Conservation (phyloP, 2,113 vertebrate species). For the Morone saxatilis region DNA sequence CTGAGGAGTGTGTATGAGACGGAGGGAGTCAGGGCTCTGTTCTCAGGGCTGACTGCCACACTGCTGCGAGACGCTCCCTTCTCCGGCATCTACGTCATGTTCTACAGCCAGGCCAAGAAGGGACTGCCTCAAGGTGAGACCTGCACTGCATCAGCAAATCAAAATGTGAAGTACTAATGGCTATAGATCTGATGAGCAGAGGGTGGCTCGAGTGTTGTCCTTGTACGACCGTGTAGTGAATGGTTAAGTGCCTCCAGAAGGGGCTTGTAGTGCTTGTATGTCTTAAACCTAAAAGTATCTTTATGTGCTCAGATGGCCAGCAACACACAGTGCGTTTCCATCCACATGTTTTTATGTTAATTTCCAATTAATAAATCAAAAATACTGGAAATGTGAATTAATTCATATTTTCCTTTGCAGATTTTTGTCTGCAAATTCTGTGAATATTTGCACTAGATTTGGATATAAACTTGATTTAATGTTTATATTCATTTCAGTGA, state of each 20-base stretch:
- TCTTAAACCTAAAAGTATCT: background rate
- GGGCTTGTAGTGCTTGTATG: background rate
- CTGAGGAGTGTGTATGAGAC: slow-evolving; percentile 89
- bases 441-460: too few relatives aligned
- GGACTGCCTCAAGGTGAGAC: slow-evolving; percentile 83
- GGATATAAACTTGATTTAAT: too few relatives aligned
- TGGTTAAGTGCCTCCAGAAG: background rate
- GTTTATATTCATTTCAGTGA: too few relatives aligned
- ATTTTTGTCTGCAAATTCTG: too few relatives aligned
- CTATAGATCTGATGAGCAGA: background rate
- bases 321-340: background rate
- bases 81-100: slow-evolving; percentile 98
- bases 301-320: background rate
- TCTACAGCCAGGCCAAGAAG: slow-evolving; percentile 94
- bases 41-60: slow-evolving; percentile 93
- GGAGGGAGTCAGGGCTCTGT: slow-evolving; percentile 91
- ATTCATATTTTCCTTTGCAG: too few relatives aligned
- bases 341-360: background rate
- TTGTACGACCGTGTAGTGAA: background rate
- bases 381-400: too few relatives aligned
- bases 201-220: background rate
- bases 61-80: slow-evolving; percentile 95
- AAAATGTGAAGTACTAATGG: background rate
- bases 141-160: background rate
- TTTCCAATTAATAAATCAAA: background rate